Conservation (phyloP, 2,797 vertebrate species). For the Anguilla anguilla region DNA sequence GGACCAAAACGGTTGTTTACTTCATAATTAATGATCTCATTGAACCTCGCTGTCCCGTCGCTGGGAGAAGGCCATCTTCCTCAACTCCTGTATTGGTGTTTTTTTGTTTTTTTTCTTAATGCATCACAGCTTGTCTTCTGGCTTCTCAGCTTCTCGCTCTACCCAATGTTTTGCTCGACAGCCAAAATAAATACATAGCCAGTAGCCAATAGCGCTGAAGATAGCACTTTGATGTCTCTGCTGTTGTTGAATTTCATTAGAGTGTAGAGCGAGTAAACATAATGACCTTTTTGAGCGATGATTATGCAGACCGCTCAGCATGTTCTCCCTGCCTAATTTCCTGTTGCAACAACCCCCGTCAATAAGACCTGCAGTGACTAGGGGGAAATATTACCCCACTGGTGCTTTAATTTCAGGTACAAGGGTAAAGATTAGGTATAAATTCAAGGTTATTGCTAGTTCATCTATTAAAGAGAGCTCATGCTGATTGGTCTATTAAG, state of each 20-base stretch:
- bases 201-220: background rate
- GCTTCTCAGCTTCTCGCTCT: background rate
- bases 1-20: too few species aligned
- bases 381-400: background rate
- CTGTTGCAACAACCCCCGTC: background rate
- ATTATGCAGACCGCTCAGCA: background rate
- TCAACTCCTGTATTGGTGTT: background rate
- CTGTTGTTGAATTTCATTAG: background rate
- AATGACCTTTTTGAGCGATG: constrained; percentile 12
- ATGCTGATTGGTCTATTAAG: background rate
- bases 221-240: background rate
- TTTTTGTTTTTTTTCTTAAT: background rate
- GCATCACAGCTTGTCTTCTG: background rate
- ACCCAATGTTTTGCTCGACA: background rate
- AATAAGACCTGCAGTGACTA: background rate
- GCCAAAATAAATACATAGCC: background rate
- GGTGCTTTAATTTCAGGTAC: background rate
- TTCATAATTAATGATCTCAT: background rate
- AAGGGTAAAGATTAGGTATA: background rate
- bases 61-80: background rate
- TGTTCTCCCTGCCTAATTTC: background rate
- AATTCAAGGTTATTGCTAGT: background rate
- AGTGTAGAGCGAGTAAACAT: background rate
- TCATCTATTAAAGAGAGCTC: background rate
- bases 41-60: background rate